Conservation (phyloP, 2,888 invertebrate genomes). For the Rotaria sp. region DNA sequence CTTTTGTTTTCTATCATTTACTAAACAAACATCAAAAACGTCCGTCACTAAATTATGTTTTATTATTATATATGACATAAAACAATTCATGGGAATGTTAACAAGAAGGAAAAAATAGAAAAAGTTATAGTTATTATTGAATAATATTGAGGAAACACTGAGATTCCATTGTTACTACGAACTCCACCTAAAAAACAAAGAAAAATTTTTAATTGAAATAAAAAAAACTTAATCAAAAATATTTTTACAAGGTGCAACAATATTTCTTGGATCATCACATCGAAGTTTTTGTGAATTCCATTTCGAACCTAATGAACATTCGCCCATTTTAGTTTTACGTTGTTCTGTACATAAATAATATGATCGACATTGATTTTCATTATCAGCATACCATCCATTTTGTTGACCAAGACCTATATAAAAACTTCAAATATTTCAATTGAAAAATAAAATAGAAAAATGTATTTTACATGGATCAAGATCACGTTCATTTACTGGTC, state of each 20-base stretch:
- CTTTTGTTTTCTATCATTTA: too few relatives aligned
- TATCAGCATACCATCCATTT: constrained; percentile 27
- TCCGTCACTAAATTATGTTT: background rate
- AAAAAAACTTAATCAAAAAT: background rate
- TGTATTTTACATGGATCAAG: constrained; percentile 33
- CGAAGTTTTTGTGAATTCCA: constrained; percentile 35
- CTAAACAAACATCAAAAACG: too few relatives aligned
- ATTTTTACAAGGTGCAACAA: constrained; percentile 31
- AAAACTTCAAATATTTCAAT: too few relatives aligned
- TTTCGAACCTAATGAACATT: constrained; percentile 34
- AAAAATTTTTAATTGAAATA: background rate
- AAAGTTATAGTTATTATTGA: background rate
- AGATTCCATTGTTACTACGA: background rate
- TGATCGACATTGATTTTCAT: constrained; percentile 33
- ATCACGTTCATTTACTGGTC: constrained; percentile 35
- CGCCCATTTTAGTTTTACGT: constrained; percentile 35
- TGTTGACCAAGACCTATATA: background rate
- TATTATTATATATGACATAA: background rate
- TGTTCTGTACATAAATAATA: constrained; percentile 34
- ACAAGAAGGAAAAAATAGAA: background rate
- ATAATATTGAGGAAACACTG: background rate
- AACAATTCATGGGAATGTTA: background rate
- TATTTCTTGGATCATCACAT: constrained; percentile 36
- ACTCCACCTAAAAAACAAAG: background rate
- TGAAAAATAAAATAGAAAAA: background rate